A percentile compares a stretch with the other conserved stretches of the same genome.
These are phyloP conservation scores for Lamellibrachia columna DNA, from an alignment of 2,888 invertebrate genomes.

Conservation along the genomic window DNA sequence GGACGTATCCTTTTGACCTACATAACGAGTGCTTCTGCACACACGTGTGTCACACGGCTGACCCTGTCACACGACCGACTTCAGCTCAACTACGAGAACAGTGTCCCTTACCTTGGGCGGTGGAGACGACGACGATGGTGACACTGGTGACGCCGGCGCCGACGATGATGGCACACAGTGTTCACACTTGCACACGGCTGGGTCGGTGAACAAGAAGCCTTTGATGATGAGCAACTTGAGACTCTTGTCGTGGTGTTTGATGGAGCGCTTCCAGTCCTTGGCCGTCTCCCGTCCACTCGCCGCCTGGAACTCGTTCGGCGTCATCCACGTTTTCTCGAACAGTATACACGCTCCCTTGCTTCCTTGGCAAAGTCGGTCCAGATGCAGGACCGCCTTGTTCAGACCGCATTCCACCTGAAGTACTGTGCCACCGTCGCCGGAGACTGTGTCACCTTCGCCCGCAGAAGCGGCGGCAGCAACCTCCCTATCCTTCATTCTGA, in stretches of 20 bases:
- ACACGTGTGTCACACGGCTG: background rate
- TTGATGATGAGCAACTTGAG: background rate
- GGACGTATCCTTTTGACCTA: background rate
- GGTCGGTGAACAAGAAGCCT: background rate
- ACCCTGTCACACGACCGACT: background rate
- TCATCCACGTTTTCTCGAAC: background rate
- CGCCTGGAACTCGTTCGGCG: constrained; percentile 1
- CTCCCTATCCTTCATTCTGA: background rate
- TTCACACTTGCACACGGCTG: background rate
- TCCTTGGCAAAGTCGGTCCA: too few species aligned
- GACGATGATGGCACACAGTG: background rate
- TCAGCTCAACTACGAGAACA: background rate
- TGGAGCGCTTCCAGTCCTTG: background rate
- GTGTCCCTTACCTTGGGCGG: background rate
- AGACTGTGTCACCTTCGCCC: background rate
- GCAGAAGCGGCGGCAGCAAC: background rate
- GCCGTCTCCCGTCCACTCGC: background rate
- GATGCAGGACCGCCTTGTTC: too few species aligned
- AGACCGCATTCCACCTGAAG: background rate
- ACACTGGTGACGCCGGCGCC: background rate
- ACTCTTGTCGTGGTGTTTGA: too few species aligned
- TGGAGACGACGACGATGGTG: background rate
- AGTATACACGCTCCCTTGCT: background rate
- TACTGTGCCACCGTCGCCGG: background rate
- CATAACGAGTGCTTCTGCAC: background rate